Conservation (phyloP, 2,113 vertebrate species). For the Cairina moschata region DNA sequence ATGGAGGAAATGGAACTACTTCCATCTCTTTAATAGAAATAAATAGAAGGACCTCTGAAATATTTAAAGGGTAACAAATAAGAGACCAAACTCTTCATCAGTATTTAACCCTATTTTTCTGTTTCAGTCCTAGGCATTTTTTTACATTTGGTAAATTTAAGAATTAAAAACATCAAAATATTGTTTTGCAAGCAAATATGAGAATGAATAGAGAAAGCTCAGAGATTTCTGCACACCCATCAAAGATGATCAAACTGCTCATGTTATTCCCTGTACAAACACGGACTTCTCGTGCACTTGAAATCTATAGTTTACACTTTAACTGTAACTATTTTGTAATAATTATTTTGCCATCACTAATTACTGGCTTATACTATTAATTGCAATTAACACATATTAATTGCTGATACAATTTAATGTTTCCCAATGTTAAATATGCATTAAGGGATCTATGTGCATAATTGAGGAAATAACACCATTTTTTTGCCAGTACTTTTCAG, state of each 20-base stretch:
- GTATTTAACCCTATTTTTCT: not conserved
- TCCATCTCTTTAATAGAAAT: not conserved
- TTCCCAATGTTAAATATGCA: not conserved
- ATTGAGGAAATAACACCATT: accelerated
- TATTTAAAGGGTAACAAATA: not conserved
- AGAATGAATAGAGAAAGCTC: not conserved
- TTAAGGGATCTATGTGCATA: not conserved
- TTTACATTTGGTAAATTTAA: not conserved
- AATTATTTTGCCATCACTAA: not conserved
- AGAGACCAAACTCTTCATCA: not conserved
- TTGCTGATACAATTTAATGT: not conserved
- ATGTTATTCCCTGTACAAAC: not conserved
- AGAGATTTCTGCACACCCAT: not conserved
- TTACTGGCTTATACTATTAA: not conserved
- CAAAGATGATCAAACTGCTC: accelerated
- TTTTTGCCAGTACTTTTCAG: not conserved
- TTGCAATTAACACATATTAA: not conserved
- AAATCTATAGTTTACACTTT: not conserved
- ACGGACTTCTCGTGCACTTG: not conserved
- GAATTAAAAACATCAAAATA: not conserved
- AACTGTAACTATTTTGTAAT: not conserved
- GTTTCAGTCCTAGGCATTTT: not conserved
- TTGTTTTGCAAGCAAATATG: not conserved
- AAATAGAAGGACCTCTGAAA: not conserved
- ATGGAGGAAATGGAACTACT: not conserved